These are phyloP conservation scores for Phlogophora meticulosa DNA, from an alignment of 2,888 invertebrate genomes.

Conservation along the genomic window DNA sequence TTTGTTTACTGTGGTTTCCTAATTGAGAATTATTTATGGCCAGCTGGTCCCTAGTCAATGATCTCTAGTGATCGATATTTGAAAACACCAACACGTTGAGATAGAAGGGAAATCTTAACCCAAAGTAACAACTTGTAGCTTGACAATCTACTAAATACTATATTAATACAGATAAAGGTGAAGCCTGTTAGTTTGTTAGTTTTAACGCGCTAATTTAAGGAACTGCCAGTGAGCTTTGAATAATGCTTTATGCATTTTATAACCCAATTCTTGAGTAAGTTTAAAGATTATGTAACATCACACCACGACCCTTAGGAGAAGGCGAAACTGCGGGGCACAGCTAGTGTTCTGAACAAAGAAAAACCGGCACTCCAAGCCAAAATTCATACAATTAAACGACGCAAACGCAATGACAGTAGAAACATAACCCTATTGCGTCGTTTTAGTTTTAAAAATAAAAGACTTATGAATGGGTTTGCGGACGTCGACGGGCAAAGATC, in stretches of 20 bases:
- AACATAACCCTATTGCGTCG: conserved; percentile 28
- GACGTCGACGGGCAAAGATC: conserved; percentile 68
- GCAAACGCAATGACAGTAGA: neutral
- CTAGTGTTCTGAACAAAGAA: neutral
- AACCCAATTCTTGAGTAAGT: too few species aligned
- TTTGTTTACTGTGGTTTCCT: conserved; percentile 10
- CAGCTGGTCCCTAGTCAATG: neutral
- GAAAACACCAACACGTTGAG: too few species aligned
- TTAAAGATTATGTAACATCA: too few species aligned
- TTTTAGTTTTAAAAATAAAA: conserved; percentile 68
- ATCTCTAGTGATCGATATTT: too few species aligned
- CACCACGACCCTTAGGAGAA: too few species aligned
- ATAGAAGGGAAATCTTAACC: neutral
- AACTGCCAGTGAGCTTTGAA: too few species aligned
- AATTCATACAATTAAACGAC: neutral
- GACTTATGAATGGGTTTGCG: conserved; percentile 70
- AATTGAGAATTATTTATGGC: conserved; percentile 15
- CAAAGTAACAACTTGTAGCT: neutral
- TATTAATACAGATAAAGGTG: too few species aligned
- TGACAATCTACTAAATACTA: neutral
- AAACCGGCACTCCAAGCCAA: neutral
- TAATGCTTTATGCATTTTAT: too few species aligned
- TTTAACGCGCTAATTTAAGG: too few species aligned
- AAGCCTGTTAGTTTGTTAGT: too few species aligned
- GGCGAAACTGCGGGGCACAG: too few species aligned